Evolutionary conservation across 2,888 invertebrate genomes (phyloP), one percentile per base, ranked within the genome.

Genomic region (Prionchulus punctatus): DNA sequence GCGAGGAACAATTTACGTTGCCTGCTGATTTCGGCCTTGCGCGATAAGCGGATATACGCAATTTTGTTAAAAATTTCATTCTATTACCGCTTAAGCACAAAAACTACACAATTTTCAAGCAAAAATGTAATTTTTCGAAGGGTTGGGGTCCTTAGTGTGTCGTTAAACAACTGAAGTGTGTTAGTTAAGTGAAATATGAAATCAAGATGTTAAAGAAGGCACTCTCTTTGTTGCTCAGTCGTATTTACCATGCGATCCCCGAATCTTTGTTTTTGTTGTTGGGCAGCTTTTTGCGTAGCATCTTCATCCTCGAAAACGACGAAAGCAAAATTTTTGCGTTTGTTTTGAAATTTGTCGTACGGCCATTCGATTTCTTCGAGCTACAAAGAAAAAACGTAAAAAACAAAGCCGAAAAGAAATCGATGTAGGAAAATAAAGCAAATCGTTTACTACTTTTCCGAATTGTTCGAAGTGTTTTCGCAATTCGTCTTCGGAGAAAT

Each of bases 331-430:
- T 70, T 70, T 43, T 67, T 61, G 4, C 65, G 63, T 21, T 62
- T 58, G 61, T 67, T 70, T 36, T 66, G 65, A 54, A 62, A 61
- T 52, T 62, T 63, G 57, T 66, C 66, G 58, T 60, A 62, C 27
- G 67, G 67, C 68, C 67, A 69, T 58, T 69, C 69, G 57, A 70
- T 65, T 61, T 70, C 70, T 36, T 69, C 69, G 27, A 70, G 66
- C 56, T 55, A 30, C 2, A 25, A 31, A 4, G 25, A 3, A 54
- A 27, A 26, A 45, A 12, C 36, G 18, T 36, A 12, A 36, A 36
- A 36, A 7, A 36, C 7, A 36, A 12, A 12, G 36, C 7, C 36
- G 7, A 18, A 36, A 36, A 18, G 18, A 12, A 36, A 36, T 36
- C 36, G 18, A 18, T 36, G 18, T 36, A 18, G 18, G 18, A 36